These are phyloP conservation scores for Calvadosia cruxmelitensis DNA, from an alignment of 30 jellyfish, hydroid and myxozoan genomes.

Conservation along the genomic window DNA sequence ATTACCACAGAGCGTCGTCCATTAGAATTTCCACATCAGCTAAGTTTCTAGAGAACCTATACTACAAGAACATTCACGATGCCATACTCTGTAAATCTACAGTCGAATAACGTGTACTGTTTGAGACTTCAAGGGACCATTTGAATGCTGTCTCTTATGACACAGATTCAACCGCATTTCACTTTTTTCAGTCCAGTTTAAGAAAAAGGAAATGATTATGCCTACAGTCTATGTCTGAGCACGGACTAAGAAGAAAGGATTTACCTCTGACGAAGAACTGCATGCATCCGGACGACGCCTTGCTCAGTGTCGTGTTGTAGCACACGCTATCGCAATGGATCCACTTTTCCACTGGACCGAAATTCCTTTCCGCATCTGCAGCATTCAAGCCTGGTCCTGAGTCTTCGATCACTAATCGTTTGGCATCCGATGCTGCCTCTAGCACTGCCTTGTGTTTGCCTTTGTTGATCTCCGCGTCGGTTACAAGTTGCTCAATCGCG, in stretches of 20 bases:
- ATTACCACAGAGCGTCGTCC: too few species aligned
- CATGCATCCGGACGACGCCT: slow-evolving; percentile 98
- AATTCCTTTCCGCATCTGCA: slow-evolving; percentile 66
- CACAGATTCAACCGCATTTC: too few species aligned
- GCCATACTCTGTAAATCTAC: too few species aligned
- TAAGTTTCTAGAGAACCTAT: too few species aligned
- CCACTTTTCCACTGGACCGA: slow-evolving; percentile 85
- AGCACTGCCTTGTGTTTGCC: slow-evolving; percentile 97
- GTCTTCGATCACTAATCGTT: slow-evolving; percentile 81
- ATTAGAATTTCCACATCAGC: too few species aligned
- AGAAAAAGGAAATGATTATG: too few species aligned
- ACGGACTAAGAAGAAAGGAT: slow-evolving; percentile 4
- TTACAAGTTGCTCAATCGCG: slow-evolving; percentile 47
- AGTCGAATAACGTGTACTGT: too few species aligned
- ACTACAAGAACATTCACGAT: too few species aligned
- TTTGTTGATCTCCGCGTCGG: slow-evolving; percentile 77
- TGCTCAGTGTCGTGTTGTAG: slow-evolving; percentile 69
- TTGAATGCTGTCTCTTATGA: too few species aligned
- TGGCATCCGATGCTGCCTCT: slow-evolving; percentile 99
- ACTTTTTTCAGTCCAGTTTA: too few species aligned
- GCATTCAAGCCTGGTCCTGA: slow-evolving; percentile 97
- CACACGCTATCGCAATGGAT: slow-evolving; percentile 70
- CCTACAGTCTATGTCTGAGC: neutral
- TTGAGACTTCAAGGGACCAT: too few species aligned
- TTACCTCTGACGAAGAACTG: slow-evolving; percentile 67